phyloP scores from a whole-genome alignment of 1,140 invertebrate species.

The Ericerus pela region DNA sequence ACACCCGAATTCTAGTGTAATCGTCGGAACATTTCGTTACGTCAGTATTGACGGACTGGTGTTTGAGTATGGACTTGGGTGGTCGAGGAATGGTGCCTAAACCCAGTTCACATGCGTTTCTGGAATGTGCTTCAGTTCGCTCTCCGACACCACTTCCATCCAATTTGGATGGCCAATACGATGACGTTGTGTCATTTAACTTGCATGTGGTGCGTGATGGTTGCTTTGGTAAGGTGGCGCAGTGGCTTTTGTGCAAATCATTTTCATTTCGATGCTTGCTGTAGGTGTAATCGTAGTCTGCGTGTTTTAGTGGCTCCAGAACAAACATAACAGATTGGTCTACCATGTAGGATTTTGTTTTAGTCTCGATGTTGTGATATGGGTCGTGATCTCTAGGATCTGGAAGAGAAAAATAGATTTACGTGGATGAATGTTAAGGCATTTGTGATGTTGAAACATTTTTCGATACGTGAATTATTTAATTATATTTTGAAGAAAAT shows the following conservation, averaged over 20 bases:
- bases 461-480: too few species aligned
- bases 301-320: background rate
- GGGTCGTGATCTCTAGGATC: background rate
- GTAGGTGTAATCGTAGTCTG: background rate
- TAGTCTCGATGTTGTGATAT: background rate
- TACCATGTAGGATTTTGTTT: background rate
- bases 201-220: background rate
- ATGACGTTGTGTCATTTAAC: background rate
- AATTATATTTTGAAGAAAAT: background rate
- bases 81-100: background rate
- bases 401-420: background rate
- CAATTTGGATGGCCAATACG: constrained; percentile 4
- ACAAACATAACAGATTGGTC: constrained; percentile 4
- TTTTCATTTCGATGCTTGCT: background rate
- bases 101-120: background rate
- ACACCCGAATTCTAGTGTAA: constrained; percentile 4
- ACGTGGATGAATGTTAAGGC: too few species aligned
- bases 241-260: background rate
- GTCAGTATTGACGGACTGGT: constrained; percentile 3
- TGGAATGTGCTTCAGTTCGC: too few species aligned
- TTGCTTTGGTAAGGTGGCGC: background rate
- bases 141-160: background rate
- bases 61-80: constrained; percentile 1
- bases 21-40: constrained; percentile 3
- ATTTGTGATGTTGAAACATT: too few species aligned